Conservation (phyloP, 1,140 invertebrate genomes). For the Eumaeus atala region DNA sequence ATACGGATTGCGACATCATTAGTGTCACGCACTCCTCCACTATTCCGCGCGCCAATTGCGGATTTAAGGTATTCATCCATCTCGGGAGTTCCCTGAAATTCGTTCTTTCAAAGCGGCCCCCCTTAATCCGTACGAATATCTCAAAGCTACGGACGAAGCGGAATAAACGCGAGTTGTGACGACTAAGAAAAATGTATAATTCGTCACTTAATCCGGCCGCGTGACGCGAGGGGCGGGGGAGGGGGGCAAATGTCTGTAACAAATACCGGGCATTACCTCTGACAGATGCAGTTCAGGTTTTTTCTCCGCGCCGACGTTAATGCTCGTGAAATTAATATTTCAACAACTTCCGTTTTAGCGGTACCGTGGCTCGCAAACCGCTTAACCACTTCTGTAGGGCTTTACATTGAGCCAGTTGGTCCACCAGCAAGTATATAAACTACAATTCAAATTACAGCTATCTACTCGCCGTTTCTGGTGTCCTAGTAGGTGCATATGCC, state of each 20-base stretch:
- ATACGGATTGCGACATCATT: slow-evolving; percentile 19
- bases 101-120: slow-evolving; percentile 44
- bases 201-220: slow-evolving; percentile 56
- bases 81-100: slow-evolving; percentile 61
- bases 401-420: not conserved
- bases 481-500: no score
- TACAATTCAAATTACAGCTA: no score
- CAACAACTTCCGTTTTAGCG: slow-evolving; percentile 6
- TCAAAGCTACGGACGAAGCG: slow-evolving; percentile 57
- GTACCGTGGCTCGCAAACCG: not conserved
- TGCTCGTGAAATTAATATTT: slow-evolving; percentile 22
- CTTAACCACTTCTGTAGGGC: not conserved
- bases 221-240: slow-evolving; percentile 34
- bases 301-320: slow-evolving; percentile 16
- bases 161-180: slow-evolving; percentile 63
- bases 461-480: no score
- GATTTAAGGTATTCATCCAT: slow-evolving; percentile 66
- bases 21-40: slow-evolving; percentile 35
- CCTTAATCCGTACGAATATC: slow-evolving; percentile 67
- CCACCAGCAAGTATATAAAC: not conserved
- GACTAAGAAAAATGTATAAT: slow-evolving; percentile 61
- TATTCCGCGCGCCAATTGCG: slow-evolving; percentile 57
- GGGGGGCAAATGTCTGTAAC: slow-evolving; percentile 33
- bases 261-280: slow-evolving; percentile 54
- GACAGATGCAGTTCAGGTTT: slow-evolving; percentile 35